phyloP scores from a whole-genome alignment of 2,113 vertebrate species.

The Mesoclemmys tuberculata region DNA sequence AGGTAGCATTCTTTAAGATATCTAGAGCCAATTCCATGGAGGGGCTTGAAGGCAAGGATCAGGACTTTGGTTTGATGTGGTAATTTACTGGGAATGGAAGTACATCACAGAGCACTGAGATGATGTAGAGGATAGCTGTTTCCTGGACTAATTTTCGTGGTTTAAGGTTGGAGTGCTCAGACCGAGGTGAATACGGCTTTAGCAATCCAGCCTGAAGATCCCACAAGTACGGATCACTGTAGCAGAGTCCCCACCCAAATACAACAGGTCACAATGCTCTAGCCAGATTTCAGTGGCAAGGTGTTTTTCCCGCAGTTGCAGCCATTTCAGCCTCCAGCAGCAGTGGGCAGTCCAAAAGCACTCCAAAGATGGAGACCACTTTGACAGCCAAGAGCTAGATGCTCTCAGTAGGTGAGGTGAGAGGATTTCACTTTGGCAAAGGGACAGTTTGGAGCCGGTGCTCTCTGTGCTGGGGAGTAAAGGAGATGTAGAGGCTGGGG shows the following conservation, averaged over 20 bases:
- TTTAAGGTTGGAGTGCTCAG: not conserved
- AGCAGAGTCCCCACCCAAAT: not conserved
- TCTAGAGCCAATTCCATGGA: not conserved
- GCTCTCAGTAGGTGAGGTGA: not conserved
- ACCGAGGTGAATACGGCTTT: not conserved
- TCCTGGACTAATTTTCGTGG: not conserved
- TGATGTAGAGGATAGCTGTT: fast-evolving
- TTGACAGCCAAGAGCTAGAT: not conserved
- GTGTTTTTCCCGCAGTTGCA: not conserved
- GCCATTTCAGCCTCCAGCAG: not conserved
- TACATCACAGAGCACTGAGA: not conserved
- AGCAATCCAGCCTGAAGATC: not conserved
- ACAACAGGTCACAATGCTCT: not conserved
- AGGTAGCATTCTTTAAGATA: not conserved
- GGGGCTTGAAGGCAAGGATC: not conserved
- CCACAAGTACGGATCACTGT: not conserved
- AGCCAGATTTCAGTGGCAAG: not conserved
- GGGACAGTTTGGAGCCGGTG: not conserved
- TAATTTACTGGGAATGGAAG: not conserved
- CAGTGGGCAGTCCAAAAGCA: not conserved
- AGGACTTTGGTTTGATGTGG: not conserved
- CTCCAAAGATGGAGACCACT: not conserved
- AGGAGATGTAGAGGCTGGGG: not conserved
- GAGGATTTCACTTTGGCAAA: not conserved
- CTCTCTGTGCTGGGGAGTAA: not conserved